Percentiles rank a stretch among this genome's conserved stretches.
phyloP scores from a whole-genome alignment of 2,797 vertebrate genomes.

The Enteromius treurensis region DNA sequence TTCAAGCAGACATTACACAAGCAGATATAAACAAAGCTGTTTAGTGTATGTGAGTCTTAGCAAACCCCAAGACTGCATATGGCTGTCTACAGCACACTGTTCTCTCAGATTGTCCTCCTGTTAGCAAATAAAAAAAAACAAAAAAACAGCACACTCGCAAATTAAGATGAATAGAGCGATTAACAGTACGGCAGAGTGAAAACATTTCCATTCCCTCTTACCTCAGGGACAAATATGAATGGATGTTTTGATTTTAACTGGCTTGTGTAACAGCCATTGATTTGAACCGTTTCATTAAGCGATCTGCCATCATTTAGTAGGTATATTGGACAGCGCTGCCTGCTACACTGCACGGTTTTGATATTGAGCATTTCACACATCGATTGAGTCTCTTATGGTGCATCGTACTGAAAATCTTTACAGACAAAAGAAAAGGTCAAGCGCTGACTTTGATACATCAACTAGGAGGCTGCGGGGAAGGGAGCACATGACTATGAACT shows the following conservation, averaged over 20 bases:
- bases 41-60: background rate
- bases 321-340: constrained; percentile 2
- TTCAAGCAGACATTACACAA: constrained; percentile 7
- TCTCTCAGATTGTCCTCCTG: constrained; percentile 5
- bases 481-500: background rate
- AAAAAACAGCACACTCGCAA: constrained; percentile 34
- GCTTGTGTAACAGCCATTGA: constrained; percentile 41
- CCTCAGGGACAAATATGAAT: constrained; percentile 47
- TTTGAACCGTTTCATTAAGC: constrained; percentile 45
- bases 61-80: constrained; percentile 2
- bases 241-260: constrained; percentile 45
- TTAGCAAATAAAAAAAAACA: background rate
- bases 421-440: constrained; percentile 47
- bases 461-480: background rate
- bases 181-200: constrained; percentile 18
- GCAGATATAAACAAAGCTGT: constrained; percentile 6
- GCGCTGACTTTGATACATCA: background rate
- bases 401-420: constrained; percentile 44
- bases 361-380: constrained; percentile 38
- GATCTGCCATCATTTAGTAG: constrained; percentile 28
- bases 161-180: constrained; percentile 40
- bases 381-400: constrained; percentile 30
- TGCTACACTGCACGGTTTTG: background rate
- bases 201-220: constrained; percentile 35
- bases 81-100: constrained; percentile 8